Conservation (phyloP, 2,888 invertebrate species). For the Ecdyonurus torrentis region DNA sequence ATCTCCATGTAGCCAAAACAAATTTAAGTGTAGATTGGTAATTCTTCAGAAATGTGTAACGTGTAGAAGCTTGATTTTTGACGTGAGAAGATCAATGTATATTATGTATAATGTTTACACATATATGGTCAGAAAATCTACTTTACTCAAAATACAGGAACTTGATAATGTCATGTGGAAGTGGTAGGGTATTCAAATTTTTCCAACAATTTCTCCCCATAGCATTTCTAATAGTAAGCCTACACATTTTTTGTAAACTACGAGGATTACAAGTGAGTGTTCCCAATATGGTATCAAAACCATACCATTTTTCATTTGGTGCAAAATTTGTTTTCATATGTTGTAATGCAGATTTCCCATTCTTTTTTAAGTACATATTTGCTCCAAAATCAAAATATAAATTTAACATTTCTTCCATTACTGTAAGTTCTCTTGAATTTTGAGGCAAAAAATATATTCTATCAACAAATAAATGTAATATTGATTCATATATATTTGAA, state of each 20-base stretch:
- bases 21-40: no score
- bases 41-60: no score
- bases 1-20: no score
- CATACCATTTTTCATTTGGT: neutral
- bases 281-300: neutral
- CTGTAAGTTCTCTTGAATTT: neutral
- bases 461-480: neutral
- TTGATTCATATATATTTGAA: neutral
- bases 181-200: neutral
- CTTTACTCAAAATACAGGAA: no score
- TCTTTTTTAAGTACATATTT: neutral
- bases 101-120: no score
- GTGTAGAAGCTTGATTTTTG: no score
- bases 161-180: neutral
- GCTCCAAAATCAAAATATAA: neutral
- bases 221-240: neutral
- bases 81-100: no score
- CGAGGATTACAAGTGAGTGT: neutral
- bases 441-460: neutral
- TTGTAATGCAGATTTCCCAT: neutral
- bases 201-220: neutral
- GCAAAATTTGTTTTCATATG: neutral
- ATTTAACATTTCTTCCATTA: neutral
- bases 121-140: no score
- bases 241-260: neutral